Conservation (phyloP, 2,113 vertebrate species). For the Charadrius vociferus region DNA sequence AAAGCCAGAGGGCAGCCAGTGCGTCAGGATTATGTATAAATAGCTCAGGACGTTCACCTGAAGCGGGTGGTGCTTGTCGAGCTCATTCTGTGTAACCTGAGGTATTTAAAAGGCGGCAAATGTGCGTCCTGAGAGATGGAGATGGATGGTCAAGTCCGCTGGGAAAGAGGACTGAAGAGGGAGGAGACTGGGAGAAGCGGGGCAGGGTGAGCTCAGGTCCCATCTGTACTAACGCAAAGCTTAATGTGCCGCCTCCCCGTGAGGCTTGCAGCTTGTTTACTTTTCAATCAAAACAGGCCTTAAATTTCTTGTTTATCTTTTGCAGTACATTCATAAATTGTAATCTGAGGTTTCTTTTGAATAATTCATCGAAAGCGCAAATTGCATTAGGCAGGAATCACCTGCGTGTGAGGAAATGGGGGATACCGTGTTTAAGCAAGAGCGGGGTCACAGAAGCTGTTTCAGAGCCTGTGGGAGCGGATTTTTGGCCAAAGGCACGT, state of each 20-base stretch:
- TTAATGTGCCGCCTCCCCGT: fast-evolving
- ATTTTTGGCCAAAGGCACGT: not conserved
- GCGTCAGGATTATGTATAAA: too few relatives aligned
- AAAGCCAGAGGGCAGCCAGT: not conserved
- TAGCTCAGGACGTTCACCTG: not conserved
- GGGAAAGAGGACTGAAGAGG: not conserved
- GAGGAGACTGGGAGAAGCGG: not conserved
- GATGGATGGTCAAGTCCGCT: fast-evolving
- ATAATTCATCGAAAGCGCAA: not conserved
- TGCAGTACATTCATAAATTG: not conserved
- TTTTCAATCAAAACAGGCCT: not conserved
- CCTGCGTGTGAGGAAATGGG: not conserved
- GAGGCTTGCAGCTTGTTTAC: not conserved
- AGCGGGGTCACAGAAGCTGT: not conserved
- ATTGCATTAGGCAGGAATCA: not conserved
- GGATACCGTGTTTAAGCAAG: not conserved
- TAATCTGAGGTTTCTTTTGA: not conserved
- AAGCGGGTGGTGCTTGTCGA: not conserved
- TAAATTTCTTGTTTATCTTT: not conserved
- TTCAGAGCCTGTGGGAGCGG: fast-evolving
- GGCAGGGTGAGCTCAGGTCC: not conserved
- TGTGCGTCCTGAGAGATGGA: fast-evolving
- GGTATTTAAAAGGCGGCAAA: not conserved
- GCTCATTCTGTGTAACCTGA: not conserved
- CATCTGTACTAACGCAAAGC: fast-evolving